Evolutionary conservation across 2,797 vertebrate species (phyloP).

Genomic region (Sebastolobus alascanus): DNA sequence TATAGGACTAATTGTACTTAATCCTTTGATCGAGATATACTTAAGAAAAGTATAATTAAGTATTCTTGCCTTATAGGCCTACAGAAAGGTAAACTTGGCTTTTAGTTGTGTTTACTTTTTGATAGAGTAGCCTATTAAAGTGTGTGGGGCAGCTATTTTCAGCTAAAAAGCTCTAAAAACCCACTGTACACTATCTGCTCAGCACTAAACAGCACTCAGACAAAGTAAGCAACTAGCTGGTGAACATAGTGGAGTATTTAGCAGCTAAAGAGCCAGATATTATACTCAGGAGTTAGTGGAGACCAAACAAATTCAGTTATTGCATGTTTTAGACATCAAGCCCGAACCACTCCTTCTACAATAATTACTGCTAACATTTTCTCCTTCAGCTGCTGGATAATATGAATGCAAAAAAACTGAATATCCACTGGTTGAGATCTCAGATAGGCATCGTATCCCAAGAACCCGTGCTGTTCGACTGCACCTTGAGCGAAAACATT

Average conservation of each 20-base stretch:
- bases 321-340: background rate
- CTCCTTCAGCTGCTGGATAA: slow-evolving; percentile 87
- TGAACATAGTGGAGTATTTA: background rate
- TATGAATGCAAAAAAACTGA: slow-evolving; percentile 83
- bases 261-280: background rate
- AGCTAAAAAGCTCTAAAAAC: background rate
- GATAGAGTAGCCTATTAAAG: too few species aligned
- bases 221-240: background rate
- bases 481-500: slow-evolving; percentile 93
- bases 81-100: too few species aligned
- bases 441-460: slow-evolving; percentile 96
- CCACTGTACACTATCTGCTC: background rate
- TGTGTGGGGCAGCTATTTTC: background rate
- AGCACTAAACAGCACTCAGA: background rate
- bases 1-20: too few species aligned
- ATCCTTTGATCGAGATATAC: too few species aligned
- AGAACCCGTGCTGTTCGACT: slow-evolving; percentile 95
- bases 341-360: background rate
- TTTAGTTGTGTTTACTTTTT: too few species aligned
- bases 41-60: too few species aligned
- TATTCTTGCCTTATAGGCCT: too few species aligned
- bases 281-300: background rate
- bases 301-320: background rate
- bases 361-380: background rate
- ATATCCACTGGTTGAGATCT: slow-evolving; percentile 93